A percentile compares a stretch with the other conserved stretches of the same genome.
Conservation (phyloP, 2,888 invertebrate species). For the Melanostoma scalare region DNA sequence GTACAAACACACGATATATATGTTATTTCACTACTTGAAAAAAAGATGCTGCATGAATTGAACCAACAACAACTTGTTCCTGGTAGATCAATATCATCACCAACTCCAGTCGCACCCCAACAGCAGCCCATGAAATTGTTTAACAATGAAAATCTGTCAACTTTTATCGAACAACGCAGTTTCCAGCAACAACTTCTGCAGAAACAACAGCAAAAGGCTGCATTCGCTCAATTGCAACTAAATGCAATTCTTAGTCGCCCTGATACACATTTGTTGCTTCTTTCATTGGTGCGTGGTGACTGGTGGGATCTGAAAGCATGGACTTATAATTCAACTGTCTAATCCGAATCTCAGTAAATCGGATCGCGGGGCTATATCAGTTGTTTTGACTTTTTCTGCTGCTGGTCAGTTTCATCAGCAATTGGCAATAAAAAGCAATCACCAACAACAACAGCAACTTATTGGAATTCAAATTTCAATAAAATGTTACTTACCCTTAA, state of each 20-base stretch:
- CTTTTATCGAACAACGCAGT: slow-evolving; percentile 78
- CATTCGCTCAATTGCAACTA: slow-evolving; percentile 79
- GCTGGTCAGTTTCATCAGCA: slow-evolving; percentile 79
- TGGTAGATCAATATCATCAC: slow-evolving; percentile 13
- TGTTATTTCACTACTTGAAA: too few relatives aligned
- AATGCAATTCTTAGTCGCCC: slow-evolving; percentile 79
- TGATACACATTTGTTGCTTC: slow-evolving; percentile 78
- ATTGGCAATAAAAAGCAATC: slow-evolving; percentile 57
- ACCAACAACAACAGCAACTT: slow-evolving; percentile 75
- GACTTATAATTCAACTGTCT: slow-evolving; percentile 78
- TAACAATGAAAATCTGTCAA: slow-evolving; percentile 78
- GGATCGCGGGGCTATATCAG: slow-evolving; percentile 80
- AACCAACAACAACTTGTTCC: slow-evolving; percentile 56
- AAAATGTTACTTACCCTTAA: too few relatives aligned
- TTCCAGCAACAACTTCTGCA: slow-evolving; percentile 77
- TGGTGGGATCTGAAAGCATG: slow-evolving; percentile 80
- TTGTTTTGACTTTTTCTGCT: slow-evolving; percentile 80
- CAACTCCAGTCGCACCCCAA: slow-evolving; percentile 11
- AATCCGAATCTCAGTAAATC: slow-evolving; percentile 78
- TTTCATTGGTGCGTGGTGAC: slow-evolving; percentile 80
- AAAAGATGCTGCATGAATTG: slow-evolving; percentile 78
- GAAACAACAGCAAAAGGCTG: slow-evolving; percentile 79
- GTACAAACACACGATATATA: too few relatives aligned
- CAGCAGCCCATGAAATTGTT: slow-evolving; percentile 73
- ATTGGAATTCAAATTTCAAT: too few relatives aligned